These are phyloP conservation scores for Pararge aegeria DNA, from an alignment of 1,140 invertebrate species.

Conservation along the genomic window DNA sequence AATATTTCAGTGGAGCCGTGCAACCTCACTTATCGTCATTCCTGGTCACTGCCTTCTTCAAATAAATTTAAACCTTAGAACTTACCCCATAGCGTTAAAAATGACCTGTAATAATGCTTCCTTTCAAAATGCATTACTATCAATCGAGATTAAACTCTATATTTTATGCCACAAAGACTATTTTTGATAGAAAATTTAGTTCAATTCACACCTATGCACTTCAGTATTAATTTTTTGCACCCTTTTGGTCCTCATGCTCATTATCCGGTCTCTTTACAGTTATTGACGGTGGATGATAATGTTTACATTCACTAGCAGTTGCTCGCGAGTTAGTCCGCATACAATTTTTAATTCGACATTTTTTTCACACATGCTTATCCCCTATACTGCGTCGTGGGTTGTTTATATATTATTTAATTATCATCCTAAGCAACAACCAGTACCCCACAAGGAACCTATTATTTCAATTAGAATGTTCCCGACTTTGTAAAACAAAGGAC, in stretches of 20 bases:
- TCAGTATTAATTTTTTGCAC: constrained; percentile 60
- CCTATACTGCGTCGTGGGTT: no score
- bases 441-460: no score
- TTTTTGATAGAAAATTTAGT: neutral
- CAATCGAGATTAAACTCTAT: neutral
- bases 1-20: constrained; percentile 59
- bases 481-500: no score
- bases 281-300: constrained; percentile 61
- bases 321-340: no score
- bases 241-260: constrained; percentile 72
- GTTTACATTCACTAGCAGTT: constrained; percentile 59
- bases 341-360: no score
- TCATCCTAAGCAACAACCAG: no score
- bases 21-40: constrained; percentile 61
- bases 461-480: no score
- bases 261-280: constrained; percentile 68
- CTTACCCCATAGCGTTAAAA: neutral
- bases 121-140: neutral
- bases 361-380: no score
- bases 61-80: constrained; percentile 31
- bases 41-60: constrained; percentile 31
- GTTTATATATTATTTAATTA: no score
- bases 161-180: neutral
- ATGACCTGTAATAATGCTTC: neutral
- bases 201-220: constrained; percentile 55